Evolutionary conservation across 30 jellyfish, hydroid and myxozoan genomes (phyloP).

Genomic region (Pelagia noctiluca): DNA sequence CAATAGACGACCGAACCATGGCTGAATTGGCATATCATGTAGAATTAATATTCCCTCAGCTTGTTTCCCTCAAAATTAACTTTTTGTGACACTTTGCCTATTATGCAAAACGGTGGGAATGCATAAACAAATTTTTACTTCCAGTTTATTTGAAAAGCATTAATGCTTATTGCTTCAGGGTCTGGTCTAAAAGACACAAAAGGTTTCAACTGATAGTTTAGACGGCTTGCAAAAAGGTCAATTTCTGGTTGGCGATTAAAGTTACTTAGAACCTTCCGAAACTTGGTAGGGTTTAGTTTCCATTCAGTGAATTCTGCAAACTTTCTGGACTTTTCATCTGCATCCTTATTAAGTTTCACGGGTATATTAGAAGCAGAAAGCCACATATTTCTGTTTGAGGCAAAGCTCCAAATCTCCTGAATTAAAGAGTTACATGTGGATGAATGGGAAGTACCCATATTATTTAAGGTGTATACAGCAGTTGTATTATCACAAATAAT

Average conservation of each 20-base stretch:
- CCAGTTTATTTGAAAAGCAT: conserved; percentile 26
- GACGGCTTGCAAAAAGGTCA: conserved; percentile 40
- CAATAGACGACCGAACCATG: too few species aligned
- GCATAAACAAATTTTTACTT: not conserved
- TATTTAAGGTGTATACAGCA: conserved; percentile 19
- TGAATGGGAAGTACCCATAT: too few species aligned
- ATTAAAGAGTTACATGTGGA: too few species aligned
- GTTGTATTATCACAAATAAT: conserved; percentile 30
- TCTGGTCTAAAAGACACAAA: too few species aligned
- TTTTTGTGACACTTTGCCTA: too few species aligned
- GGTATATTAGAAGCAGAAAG: conserved; percentile 47
- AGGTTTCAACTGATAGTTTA: too few species aligned
- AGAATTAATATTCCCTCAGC: conserved; percentile 5
- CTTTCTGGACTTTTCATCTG: conserved; percentile 47
- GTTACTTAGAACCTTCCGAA: not conserved
- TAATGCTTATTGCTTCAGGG: conserved; percentile 23
- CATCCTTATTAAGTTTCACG: conserved; percentile 11
- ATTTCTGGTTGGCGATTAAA: too few species aligned
- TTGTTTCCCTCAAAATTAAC: not conserved
- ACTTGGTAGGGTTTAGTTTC: not conserved
- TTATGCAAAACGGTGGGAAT: too few species aligned
- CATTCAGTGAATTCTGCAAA: too few species aligned
- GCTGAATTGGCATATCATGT: conserved; percentile 11
- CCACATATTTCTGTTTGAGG: too few species aligned
- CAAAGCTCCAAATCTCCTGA: too few species aligned